These are phyloP conservation scores for Orthosia gracilis DNA, from an alignment of 2,888 invertebrate species.

Conservation along the genomic window DNA sequence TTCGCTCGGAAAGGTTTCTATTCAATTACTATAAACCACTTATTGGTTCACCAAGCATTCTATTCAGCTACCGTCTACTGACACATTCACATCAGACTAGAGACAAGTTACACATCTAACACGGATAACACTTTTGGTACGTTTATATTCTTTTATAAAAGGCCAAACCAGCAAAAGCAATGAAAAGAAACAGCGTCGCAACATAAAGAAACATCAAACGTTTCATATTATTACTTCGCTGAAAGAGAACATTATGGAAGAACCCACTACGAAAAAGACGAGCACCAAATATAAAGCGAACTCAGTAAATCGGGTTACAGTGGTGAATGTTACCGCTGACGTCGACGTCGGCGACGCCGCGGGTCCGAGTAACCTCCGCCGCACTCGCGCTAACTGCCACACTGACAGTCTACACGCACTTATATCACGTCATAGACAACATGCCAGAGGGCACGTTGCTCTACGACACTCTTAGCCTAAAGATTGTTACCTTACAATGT, in stretches of 20 bases:
- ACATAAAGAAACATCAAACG: slow-evolving; percentile 16
- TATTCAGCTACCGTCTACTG: neutral
- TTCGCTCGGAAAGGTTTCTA: too few relatives aligned
- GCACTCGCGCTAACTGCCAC: slow-evolving; percentile 44
- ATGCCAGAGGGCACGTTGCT: neutral
- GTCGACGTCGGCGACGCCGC: slow-evolving; percentile 15
- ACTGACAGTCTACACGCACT: too few relatives aligned
- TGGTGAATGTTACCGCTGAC: slow-evolving; percentile 67
- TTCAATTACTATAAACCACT: neutral
- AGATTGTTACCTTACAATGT: slow-evolving; percentile 70
- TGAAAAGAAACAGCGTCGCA: slow-evolving; percentile 17
- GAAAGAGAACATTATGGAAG: neutral
- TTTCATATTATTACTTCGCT: slow-evolving; percentile 16
- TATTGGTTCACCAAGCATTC: neutral
- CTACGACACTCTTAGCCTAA: slow-evolving; percentile 38
- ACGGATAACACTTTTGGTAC: slow-evolving; percentile 17
- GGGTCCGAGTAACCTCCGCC: slow-evolving; percentile 68
- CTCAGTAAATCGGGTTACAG: slow-evolving; percentile 58
- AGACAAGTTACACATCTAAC: slow-evolving; percentile 11
- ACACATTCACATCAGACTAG: neutral
- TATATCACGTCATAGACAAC: neutral
- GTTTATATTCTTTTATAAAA: slow-evolving; percentile 24
- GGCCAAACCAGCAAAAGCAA: slow-evolving; percentile 5
- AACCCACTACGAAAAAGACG: slow-evolving; percentile 20
- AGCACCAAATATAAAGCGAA: slow-evolving; percentile 57